Evolutionary conservation across 2,113 vertebrate genomes (phyloP), one percentile per base, ranked within the genome.

Genomic region (Columba livia): DNA sequence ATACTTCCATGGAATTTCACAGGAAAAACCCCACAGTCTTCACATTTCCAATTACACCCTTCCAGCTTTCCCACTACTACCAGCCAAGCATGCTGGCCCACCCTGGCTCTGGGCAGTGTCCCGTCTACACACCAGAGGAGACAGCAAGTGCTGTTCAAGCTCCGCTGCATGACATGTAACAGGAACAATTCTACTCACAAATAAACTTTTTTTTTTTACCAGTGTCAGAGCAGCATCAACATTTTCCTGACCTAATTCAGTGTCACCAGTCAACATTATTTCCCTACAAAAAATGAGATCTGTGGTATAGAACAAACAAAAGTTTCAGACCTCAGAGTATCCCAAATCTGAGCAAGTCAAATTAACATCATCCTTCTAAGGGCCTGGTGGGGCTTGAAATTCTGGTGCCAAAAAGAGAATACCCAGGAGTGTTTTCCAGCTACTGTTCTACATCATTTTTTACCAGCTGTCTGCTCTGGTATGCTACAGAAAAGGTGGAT

Each of bases 151-250:
- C 38, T 64, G 48, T 60, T 57, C 23, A 51, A 72, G 28, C 21
- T 86, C 69, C 73, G 64, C 53, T 81, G 53, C 51, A 21, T 2
- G 0, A 21, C 3, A 2, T 1, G 24, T n/a, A 51, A 24, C 31
- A 48, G 25, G 31, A 90, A 77, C 10, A 1, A 53, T 32, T 73
- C 69, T 73, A 25, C 26, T 66, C 17, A 74, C 38, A n/a, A n/a
- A n/a, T n/a, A 78, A 66, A 71, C 17, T 17, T 42, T 42, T 12
- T 42, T 42, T 48, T 44, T 64, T 26, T 25, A 78, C 48, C 28
- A 73, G 8, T 20, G 17, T 69, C 77, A 85, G 44, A 77, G 56
- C 13, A 78, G 13, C 53, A 6, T 21, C 50, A 60, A 60, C 6
- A 32, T 70, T 91, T 75, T 54, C 44, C 44, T 67, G 53, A 70